phyloP scores from a whole-genome alignment of 2,888 invertebrate genomes.

The Tolmerus cingulatus region DNA sequence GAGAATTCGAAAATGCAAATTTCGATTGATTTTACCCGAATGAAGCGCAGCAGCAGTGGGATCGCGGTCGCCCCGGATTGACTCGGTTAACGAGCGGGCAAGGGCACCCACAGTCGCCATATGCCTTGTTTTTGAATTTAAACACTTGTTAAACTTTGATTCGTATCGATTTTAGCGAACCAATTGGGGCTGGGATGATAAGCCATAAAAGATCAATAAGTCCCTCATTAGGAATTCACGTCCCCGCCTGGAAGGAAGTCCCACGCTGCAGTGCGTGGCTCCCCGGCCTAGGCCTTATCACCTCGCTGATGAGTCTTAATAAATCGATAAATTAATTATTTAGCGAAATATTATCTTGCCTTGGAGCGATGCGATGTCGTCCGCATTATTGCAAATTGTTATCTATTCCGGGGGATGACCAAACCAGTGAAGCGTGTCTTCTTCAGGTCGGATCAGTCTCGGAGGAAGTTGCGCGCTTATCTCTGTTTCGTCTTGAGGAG shows the following conservation, averaged over 20 bases:
- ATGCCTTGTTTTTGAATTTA: background rate
- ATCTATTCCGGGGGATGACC: background rate
- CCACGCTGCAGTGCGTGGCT: background rate
- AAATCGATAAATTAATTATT: background rate
- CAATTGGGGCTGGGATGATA: conserved; percentile 12
- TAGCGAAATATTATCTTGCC: background rate
- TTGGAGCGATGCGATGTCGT: background rate
- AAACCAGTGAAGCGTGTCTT: background rate
- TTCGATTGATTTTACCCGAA: background rate
- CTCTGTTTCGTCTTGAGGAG: background rate
- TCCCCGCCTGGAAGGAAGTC: background rate
- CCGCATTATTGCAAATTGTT: background rate
- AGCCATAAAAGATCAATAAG: conserved; percentile 27
- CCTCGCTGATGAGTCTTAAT: background rate
- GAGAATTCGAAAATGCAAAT: conserved; percentile 3
- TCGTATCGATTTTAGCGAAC: conserved; percentile 8
- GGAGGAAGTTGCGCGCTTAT: background rate
- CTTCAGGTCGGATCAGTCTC: background rate
- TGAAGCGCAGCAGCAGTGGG: background rate
- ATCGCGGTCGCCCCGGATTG: background rate
- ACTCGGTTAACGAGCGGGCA: conserved; percentile 16
- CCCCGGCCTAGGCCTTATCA: background rate
- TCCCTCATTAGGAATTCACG: conserved; percentile 19
- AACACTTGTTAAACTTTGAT: conserved; percentile 11
- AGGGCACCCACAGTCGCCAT: background rate